Evolutionary conservation across 2,797 vertebrate species (phyloP).

Genomic region (Dendrocincla fuliginosa): DNA sequence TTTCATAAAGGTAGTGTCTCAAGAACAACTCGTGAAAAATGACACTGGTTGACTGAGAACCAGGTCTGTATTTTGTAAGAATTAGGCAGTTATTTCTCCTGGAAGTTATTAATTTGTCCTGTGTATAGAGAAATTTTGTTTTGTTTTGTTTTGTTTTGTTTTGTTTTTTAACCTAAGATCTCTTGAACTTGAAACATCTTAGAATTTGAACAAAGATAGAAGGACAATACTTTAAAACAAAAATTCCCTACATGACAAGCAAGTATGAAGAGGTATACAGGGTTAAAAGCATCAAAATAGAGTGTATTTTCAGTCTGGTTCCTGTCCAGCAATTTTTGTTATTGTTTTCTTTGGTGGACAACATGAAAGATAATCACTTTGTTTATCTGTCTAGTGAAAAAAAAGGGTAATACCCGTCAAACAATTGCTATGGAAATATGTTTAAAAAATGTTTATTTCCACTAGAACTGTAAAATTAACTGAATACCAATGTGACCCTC

Average conservation of each 20-base stretch:
- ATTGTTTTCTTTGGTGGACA: neutral
- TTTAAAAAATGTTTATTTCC: neutral
- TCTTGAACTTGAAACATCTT: neutral
- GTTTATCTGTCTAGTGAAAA: neutral
- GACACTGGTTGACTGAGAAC: neutral
- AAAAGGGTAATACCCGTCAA: neutral
- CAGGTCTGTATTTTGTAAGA: neutral
- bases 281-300: neutral
- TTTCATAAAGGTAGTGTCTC: neutral
- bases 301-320: neutral
- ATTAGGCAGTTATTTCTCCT: neutral
- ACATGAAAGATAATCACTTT: neutral
- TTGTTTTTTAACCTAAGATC: neutral
- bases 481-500: neutral
- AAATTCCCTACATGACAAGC: neutral
- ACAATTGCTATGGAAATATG: neutral
- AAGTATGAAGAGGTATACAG: neutral
- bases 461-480: neutral
- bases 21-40: neutral
- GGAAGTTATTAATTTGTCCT: neutral
- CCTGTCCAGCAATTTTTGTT: neutral
- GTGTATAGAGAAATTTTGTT: neutral
- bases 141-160: too few species aligned
- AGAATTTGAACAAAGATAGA: neutral
- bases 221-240: neutral